A percentile compares a stretch with the other conserved stretches of the same genome.
Evolutionary conservation across 2,113 vertebrate genomes (phyloP).

Genomic region (Benitochromis conjunctus): DNA sequence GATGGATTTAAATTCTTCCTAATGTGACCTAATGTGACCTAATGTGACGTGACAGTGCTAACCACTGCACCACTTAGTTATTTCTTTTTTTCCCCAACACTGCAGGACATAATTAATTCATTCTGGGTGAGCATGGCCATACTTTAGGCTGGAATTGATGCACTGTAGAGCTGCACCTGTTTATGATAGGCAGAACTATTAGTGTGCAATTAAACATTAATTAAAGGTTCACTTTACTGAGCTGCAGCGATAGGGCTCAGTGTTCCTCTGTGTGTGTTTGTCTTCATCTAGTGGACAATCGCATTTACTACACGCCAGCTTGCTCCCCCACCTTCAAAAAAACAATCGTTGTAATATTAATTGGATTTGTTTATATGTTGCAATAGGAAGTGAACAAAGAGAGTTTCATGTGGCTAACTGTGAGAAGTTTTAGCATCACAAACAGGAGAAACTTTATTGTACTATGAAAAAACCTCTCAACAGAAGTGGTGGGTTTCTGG

Average conservation of each 20-base stretch:
- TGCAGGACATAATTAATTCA: not conserved
- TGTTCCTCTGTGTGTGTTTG: not conserved
- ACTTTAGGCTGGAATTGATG: not conserved
- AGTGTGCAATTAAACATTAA: not conserved
- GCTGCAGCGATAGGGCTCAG: not conserved
- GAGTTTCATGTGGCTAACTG: not conserved
- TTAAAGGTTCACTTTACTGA: not conserved
- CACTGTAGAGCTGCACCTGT: not conserved
- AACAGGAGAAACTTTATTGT: accelerated
- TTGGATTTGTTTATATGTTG: not conserved
- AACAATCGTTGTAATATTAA: not conserved
- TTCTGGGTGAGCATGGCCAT: not conserved
- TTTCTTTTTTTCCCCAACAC: accelerated
- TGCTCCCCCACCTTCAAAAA: accelerated
- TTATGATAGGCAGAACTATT: not conserved
- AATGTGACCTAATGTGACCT: too few species aligned
- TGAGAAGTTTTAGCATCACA: not conserved
- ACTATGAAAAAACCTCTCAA: not conserved
- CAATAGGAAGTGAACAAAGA: not conserved
- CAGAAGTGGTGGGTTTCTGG: not conserved
- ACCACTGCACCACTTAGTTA: not conserved
- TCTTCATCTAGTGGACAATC: not conserved
- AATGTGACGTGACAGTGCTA: not conserved
- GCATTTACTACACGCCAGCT: not conserved
- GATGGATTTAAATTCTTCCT: not conserved